Evolutionary conservation across 2,113 vertebrate species (phyloP), one percentile per base, ranked within the genome.

Genomic region (Chlorodrepanis virens): DNA sequence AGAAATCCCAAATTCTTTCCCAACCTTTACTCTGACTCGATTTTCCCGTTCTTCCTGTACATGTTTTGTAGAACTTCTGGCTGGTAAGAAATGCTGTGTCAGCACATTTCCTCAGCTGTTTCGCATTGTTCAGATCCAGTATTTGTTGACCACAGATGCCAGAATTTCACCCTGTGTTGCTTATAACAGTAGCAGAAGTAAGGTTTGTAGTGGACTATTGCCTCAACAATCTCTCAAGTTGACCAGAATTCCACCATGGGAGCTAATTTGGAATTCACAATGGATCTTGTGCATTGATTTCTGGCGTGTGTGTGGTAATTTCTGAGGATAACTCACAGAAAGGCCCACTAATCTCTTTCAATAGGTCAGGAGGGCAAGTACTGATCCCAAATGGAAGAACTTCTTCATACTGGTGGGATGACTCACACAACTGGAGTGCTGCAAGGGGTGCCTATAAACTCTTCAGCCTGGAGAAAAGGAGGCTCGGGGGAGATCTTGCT

Each of bases 11-110:
- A 40, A 50, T 87, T 65, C 67, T 78, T 96, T 81, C 83, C 64
- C 77, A 95, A 0, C 12, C 60, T 92, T 81, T 76, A n/a, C 25
- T 61, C 44, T 57, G 56, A 87, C 72, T 87, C 3, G 69, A 82
- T 84, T 91, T 93, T 97, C 95, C 65, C 54, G 83, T 92, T 95
- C 44, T 87, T 89, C 81, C 56, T 78, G 69, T 71, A 75, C 13
- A 11, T 14, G 21, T 27, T 83, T 5, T 76, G 83, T 83, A 61
- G 74, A 91, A 81, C 24, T 64, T 31, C 44, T 47, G 60, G 10
- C 74, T 91, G 68, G 42, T 90, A 78, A 45, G 60, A 84, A 89
- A 84, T 54, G 52, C 47, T n/a, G 42, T 90, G 61, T 42, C 70
- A 79, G 82, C 74, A 78, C 15, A 82, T 82, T 75, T 56, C 47